Evolutionary conservation across 1,140 invertebrate genomes (phyloP).

Genomic region (Uloborus diversus): DNA sequence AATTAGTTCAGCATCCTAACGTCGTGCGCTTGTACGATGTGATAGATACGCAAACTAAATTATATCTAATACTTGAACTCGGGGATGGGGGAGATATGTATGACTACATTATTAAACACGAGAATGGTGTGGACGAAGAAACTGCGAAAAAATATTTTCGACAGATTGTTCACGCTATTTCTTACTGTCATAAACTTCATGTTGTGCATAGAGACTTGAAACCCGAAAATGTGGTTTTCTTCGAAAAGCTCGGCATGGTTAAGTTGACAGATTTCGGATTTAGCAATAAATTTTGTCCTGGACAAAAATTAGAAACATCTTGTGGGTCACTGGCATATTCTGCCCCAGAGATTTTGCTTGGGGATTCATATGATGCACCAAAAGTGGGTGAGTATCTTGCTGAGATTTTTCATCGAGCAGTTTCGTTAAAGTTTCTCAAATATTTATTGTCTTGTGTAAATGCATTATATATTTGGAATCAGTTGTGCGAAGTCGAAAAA

Average conservation of each 20-base stretch:
- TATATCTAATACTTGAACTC: slow-evolving; percentile 92
- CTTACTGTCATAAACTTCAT: slow-evolving; percentile 95
- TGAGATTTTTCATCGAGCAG: too few species aligned
- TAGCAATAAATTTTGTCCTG: slow-evolving; percentile 92
- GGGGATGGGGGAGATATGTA: slow-evolving; percentile 99
- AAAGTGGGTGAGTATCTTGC: slow-evolving; percentile 64
- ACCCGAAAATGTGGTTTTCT: slow-evolving; percentile 99
- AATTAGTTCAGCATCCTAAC: slow-evolving; percentile 97
- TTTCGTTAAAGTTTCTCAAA: too few species aligned
- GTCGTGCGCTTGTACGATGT: slow-evolving; percentile 96
- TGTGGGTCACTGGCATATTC: slow-evolving; percentile 99
- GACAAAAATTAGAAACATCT: slow-evolving; percentile 96
- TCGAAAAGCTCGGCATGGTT: slow-evolving; percentile 94
- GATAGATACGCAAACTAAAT: slow-evolving; percentile 96
- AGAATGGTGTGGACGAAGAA: slow-evolving; percentile 74
- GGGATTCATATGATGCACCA: slow-evolving; percentile 73
- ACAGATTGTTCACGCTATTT: slow-evolving; percentile 77
- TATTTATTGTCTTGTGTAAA: too few species aligned
- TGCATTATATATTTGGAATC: too few species aligned
- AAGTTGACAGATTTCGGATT: slow-evolving; percentile 99
- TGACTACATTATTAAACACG: slow-evolving; percentile 98
- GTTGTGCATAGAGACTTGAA: slow-evolving; percentile 94
- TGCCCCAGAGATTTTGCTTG: slow-evolving; percentile 97
- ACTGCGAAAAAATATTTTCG: slow-evolving; percentile 91
- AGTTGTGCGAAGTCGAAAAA: too few species aligned